phyloP scores from a whole-genome alignment of 2,113 vertebrate species.

The Asarcornis scutulata region DNA sequence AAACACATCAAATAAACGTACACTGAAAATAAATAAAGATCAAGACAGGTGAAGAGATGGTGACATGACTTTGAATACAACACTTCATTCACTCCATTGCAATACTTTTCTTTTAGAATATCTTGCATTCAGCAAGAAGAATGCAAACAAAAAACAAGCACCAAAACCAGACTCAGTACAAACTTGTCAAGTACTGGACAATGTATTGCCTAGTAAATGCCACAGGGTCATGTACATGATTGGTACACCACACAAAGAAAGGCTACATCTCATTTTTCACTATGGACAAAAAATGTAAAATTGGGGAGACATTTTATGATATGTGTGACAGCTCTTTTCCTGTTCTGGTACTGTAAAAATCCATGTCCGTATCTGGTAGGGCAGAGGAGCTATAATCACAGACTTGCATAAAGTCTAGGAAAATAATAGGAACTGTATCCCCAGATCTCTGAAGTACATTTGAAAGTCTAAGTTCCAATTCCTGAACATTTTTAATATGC shows the following conservation, averaged over 20 bases:
- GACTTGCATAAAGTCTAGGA: not conserved
- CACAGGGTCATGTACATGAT: not conserved
- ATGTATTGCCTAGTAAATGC: not conserved
- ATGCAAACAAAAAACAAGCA: not conserved
- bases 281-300: not conserved
- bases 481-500: not conserved
- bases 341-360: not conserved
- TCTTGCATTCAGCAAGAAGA: not conserved
- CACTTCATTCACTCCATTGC: not conserved
- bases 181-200: not conserved
- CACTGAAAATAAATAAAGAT: not conserved
- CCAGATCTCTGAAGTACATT: not conserved
- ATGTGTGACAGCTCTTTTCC: not conserved
- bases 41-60: not conserved
- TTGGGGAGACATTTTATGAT: not conserved
- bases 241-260: not conserved
- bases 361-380: not conserved
- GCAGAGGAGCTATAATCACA: not conserved
- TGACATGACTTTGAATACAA: not conserved
- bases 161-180: not conserved
- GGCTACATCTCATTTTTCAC: not conserved
- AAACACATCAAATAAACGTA: not conserved
- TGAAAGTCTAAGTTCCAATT: not conserved
- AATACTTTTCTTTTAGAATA: not conserved
- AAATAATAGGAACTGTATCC: not conserved